These are phyloP conservation scores for Pomacea canaliculata DNA, from an alignment of 2,888 invertebrate genomes.

Conservation along the genomic window DNA sequence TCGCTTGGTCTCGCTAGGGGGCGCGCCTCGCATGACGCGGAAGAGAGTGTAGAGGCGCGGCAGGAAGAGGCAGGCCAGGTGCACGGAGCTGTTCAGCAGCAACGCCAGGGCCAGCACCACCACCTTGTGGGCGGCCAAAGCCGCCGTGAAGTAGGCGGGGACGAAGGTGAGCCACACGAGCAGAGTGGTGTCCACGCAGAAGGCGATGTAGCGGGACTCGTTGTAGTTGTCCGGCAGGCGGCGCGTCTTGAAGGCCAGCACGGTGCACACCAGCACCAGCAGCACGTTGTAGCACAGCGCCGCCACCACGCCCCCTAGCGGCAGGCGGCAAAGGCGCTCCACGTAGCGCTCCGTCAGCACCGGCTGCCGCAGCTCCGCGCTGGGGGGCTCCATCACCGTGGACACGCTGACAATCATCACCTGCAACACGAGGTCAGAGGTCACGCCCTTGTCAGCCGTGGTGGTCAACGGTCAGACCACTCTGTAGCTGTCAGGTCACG, in stretches of 20 bases:
- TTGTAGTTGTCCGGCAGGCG: slow-evolving; percentile 63
- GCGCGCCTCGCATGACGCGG: slow-evolving; percentile 3
- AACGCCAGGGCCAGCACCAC: slow-evolving; percentile 48
- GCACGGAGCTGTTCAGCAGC: slow-evolving; percentile 50
- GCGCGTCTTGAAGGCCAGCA: slow-evolving; percentile 59
- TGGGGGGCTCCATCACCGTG: slow-evolving; percentile 42
- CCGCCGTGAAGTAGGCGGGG: slow-evolving; percentile 50
- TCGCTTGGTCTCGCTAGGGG: neutral
- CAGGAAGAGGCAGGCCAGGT: slow-evolving; percentile 52
- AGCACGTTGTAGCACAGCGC: slow-evolving; percentile 52
- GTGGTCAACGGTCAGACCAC: neutral
- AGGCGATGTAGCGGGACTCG: slow-evolving; percentile 59
- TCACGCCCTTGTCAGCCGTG: neutral
- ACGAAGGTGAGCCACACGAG: slow-evolving; percentile 52
- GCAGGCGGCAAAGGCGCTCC: slow-evolving; percentile 49
- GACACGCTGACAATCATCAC: slow-evolving; percentile 40
- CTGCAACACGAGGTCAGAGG: slow-evolving; percentile 30
- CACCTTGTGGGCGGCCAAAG: slow-evolving; percentile 33
- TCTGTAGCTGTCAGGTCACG: neutral
- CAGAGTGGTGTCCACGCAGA: slow-evolving; percentile 55
- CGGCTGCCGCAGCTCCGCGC: slow-evolving; percentile 45
- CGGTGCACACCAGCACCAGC: slow-evolving; percentile 50
- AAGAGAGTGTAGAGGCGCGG: slow-evolving; percentile 54
- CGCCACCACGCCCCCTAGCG: slow-evolving; percentile 43
- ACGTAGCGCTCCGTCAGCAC: slow-evolving; percentile 45